Evolutionary conservation across 2,888 invertebrate species (phyloP).

Genomic region (Torymus texanus): DNA sequence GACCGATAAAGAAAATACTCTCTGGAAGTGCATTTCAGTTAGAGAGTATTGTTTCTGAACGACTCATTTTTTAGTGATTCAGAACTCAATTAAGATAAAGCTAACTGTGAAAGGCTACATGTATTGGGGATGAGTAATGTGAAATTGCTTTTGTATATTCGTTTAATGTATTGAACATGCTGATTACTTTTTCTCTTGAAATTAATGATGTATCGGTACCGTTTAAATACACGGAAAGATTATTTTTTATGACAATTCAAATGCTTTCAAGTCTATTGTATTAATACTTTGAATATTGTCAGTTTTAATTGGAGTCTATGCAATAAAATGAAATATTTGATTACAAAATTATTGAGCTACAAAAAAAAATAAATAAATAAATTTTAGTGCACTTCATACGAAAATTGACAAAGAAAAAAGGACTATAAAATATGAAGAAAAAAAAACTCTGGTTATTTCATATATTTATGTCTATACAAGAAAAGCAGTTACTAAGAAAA

Average conservation of each 20-base stretch:
- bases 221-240: conserved; percentile 16
- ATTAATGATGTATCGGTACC: conserved; percentile 22
- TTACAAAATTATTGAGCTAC: too few species aligned
- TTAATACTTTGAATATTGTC: too few species aligned
- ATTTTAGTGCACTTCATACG: too few species aligned
- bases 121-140: conserved; percentile 21
- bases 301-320: too few species aligned
- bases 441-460: too few species aligned
- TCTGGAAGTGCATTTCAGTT: too few species aligned
- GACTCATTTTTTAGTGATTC: conserved; percentile 51
- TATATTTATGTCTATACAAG: too few species aligned
- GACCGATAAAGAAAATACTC: too few species aligned
- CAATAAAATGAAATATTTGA: neutral
- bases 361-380: too few species aligned
- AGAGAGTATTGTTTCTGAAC: neutral
- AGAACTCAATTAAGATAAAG: conserved; percentile 52
- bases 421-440: too few species aligned
- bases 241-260: conserved; percentile 4
- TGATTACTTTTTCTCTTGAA: conserved; percentile 20
- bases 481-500: too few species aligned
- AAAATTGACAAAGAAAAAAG: too few species aligned
- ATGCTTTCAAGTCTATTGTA: neutral
- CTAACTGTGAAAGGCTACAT: conserved; percentile 4
- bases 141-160: conserved; percentile 13
- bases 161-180: neutral